Evolutionary conservation across 30 jellyfish, hydroid and myxozoan species (phyloP), one percentile per base, ranked within the genome.

Genomic region (Aurelia aurita): DNA sequence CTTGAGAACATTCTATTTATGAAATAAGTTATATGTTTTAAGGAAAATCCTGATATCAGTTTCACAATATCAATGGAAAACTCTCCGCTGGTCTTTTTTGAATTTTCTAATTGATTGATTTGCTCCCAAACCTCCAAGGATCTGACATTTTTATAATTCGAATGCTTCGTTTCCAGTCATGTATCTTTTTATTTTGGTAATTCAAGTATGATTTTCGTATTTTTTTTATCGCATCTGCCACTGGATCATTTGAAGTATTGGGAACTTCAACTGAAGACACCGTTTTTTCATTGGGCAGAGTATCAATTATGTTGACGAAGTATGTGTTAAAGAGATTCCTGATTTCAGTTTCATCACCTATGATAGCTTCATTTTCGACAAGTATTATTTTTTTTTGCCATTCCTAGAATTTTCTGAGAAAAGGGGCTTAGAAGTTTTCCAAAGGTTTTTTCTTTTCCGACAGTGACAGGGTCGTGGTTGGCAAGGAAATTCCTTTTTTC

Each of bases 271-370:
- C 46, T 34, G 46, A 7, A 34, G 0, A 7, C 4, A 34, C 46
- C 4, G 46, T 3, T 34, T 34, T 7, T 34, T 34, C 46, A 34
- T 34, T 34, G 7, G 46, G 46, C 46, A 75, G 75, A 46, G 75
- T 75, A 62, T 75, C 76, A 27, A 74, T 55, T 53, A 75, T 75
- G 54, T 57, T 57, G 76, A 64, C 68, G 64, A 75, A 75, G 39
- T 75, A 75, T 5, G 5, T 55, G 7, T 73, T 75, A 34, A 75
- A 54, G 23, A 19, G 54, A 63, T 75, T 63, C 26, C 87, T 64
- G 4, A 75, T 75, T n/a, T n/a, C n/a, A 45, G 76, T 5, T 75
- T 75, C 54, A 75, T 54, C 76, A 27, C 54, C 87, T 54, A 57
- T 22, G 5, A 57, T 35, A 34, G 54, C 54, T 5, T 47, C 6